phyloP scores from a whole-genome alignment of 2,797 vertebrate species.

The Pseudochirops corinnae region DNA sequence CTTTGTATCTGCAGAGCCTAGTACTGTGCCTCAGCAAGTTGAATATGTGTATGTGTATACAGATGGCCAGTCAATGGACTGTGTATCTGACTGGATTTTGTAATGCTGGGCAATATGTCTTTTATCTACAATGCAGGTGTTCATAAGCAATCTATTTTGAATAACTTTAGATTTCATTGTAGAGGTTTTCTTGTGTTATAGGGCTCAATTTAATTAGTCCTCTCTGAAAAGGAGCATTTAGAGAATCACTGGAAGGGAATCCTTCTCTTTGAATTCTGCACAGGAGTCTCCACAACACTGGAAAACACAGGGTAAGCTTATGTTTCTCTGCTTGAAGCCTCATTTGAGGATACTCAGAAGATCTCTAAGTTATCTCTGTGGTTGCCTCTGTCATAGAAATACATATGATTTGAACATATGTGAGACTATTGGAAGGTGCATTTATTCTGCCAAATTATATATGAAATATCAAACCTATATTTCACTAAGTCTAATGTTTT shows the following conservation, averaged over 20 bases:
- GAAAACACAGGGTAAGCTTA: neutral
- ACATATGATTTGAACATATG: neutral
- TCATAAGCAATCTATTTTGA: neutral
- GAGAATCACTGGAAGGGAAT: neutral
- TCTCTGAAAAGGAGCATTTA: neutral
- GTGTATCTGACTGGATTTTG: neutral
- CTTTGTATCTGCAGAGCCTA: neutral
- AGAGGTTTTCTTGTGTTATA: neutral
- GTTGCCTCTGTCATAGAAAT: neutral
- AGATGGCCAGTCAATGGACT: neutral
- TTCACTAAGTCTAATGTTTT: neutral
- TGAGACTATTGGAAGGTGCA: neutral
- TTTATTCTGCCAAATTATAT: neutral
- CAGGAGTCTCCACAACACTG: neutral
- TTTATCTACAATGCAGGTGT: neutral
- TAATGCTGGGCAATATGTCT: neutral
- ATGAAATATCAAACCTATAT: neutral
- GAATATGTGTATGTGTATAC: neutral
- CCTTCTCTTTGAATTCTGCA: neutral
- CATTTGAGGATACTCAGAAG: neutral
- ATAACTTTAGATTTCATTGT: neutral
- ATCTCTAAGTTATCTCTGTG: neutral
- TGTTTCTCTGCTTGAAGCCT: neutral
- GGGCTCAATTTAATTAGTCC: neutral
- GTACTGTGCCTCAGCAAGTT: neutral